Conservation (phyloP, 1,140 invertebrate genomes). For the Ectropis grisescens region DNA sequence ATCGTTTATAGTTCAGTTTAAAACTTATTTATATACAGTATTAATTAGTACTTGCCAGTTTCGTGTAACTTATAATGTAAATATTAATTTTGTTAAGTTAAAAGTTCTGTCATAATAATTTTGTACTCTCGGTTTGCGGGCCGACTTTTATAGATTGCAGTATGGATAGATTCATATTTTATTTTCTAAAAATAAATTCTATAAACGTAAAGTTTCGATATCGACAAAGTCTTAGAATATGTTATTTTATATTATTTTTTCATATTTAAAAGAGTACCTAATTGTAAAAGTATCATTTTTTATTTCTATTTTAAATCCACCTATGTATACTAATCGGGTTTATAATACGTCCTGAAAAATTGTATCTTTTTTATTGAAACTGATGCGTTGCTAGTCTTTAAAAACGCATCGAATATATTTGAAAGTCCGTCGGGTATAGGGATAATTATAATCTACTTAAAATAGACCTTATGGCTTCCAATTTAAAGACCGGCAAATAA, state of each 20-base stretch:
- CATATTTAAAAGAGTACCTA: too few relatives aligned
- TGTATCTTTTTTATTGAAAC: conserved; percentile 10
- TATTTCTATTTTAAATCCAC: conserved; percentile 15
- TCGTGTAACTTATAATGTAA: conserved; percentile 27
- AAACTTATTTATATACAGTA: conserved; percentile 64
- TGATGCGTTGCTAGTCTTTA: conserved; percentile 12
- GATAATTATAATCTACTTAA: background rate
- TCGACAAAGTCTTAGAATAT: conserved; percentile 23
- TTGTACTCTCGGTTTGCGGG: conserved; percentile 1
- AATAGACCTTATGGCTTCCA: background rate
- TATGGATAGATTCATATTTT: conserved; percentile 3
- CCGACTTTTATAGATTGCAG: conserved; percentile 5
- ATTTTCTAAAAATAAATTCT: conserved; percentile 8
- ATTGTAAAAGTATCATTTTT: too few relatives aligned
- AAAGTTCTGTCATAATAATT: conserved; percentile 22
- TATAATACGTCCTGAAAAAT: conserved; percentile 23
- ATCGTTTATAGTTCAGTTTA: background rate
- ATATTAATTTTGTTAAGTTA: conserved; percentile 10
- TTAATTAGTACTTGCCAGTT: conserved; percentile 63
- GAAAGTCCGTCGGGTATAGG: conserved; percentile 7
- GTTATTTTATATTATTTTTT: too few relatives aligned
- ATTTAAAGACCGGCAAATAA: too few relatives aligned
- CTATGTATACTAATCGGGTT: conserved; percentile 14
- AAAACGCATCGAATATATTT: conserved; percentile 3
- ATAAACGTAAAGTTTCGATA: conserved; percentile 11